Evolutionary conservation across 2,113 vertebrate species (phyloP).

Genomic region (Pterophyllum scalare): DNA sequence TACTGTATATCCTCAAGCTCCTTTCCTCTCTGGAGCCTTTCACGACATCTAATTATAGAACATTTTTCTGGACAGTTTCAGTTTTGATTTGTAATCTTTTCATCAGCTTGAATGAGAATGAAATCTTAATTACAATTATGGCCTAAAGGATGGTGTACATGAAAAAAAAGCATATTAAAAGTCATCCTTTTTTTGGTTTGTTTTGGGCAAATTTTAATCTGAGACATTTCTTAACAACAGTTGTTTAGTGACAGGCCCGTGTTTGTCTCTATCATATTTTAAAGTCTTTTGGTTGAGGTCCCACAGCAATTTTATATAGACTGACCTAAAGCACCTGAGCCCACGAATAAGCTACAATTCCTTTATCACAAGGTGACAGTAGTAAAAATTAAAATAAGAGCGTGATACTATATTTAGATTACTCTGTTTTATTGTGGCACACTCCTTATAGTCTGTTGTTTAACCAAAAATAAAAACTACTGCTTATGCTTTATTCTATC

Average conservation of each 20-base stretch:
- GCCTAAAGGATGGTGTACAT: neutral
- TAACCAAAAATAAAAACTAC: neutral
- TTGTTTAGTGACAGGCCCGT: neutral
- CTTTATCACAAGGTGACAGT: neutral
- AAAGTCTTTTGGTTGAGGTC: constrained; percentile 4
- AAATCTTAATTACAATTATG: constrained; percentile 23
- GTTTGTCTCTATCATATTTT: constrained; percentile 28
- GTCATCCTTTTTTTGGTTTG: neutral
- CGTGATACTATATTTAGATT: neutral
- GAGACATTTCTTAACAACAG: constrained; percentile 11
- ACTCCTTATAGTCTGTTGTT: neutral
- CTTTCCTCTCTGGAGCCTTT: constrained; percentile 45
- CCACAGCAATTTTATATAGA: constrained; percentile 10
- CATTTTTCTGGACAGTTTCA: constrained; percentile 16
- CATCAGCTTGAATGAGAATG: neutral
- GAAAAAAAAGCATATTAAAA: neutral
- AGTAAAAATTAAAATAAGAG: neutral
- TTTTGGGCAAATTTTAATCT: constrained; percentile 18
- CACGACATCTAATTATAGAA: constrained; percentile 23
- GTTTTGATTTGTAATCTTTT: constrained; percentile 13
- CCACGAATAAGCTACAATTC: neutral
- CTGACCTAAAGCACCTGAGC: constrained; percentile 12
- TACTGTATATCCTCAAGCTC: constrained; percentile 26
- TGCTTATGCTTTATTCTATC: neutral
- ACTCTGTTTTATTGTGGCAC: neutral